Evolutionary conservation across 2,888 invertebrate genomes (phyloP).

Genomic region (Congeria kusceri): DNA sequence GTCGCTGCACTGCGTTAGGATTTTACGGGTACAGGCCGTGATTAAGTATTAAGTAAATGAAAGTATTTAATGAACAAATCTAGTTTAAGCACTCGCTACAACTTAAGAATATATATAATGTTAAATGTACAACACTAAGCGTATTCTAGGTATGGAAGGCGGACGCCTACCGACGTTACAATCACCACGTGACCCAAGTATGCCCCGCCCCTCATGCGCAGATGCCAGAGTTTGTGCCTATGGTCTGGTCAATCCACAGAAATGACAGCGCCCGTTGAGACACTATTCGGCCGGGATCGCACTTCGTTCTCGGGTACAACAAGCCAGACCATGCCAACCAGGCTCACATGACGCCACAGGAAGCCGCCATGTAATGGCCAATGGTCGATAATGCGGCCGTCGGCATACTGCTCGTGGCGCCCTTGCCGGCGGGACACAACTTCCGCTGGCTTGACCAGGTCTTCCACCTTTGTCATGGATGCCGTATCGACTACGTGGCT

Average conservation of each 20-base stretch:
- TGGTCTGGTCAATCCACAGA: slow-evolving; percentile 2
- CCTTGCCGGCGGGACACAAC: slow-evolving; percentile 46
- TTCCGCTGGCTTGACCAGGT: slow-evolving; percentile 65
- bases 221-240: slow-evolving; percentile 17
- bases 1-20: too few relatives aligned
- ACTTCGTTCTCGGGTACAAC: slow-evolving; percentile 55
- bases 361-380: slow-evolving; percentile 63
- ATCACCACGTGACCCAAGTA: not conserved
- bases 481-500: slow-evolving; percentile 65
- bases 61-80: too few relatives aligned
- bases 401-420: slow-evolving; percentile 61
- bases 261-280: not conserved
- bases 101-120: too few relatives aligned
- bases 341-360: slow-evolving; percentile 58
- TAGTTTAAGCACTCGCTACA: too few relatives aligned
- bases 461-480: slow-evolving; percentile 60
- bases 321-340: slow-evolving; percentile 66
- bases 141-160: not conserved
- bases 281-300: not conserved
- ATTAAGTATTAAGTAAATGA: too few relatives aligned
- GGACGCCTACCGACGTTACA: not conserved
- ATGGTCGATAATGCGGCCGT: slow-evolving; percentile 43
- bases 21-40: too few relatives aligned
- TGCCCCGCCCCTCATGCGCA: not conserved
- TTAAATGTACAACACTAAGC: too few relatives aligned